phyloP scores from a whole-genome alignment of 1,140 invertebrate genomes.

The Meloidogyne hapla region DNA sequence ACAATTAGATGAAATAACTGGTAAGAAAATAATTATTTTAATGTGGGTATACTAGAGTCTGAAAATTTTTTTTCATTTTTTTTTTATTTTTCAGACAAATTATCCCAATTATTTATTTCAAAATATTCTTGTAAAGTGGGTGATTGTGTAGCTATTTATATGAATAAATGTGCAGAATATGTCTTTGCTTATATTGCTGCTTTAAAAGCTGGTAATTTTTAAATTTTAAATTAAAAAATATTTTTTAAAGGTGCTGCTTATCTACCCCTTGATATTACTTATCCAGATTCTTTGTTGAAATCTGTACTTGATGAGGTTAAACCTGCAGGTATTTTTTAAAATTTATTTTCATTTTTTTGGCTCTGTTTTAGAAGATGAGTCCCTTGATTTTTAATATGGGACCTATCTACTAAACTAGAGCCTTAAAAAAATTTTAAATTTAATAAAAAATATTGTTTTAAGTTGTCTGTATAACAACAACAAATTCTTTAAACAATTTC shows the following conservation, averaged over 20 bases:
- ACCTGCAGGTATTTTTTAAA: conserved; percentile 47
- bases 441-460: not conserved
- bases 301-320: conserved; percentile 65
- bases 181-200: conserved; percentile 67
- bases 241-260: conserved; percentile 65
- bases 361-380: conserved; percentile 56
- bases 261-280: conserved; percentile 67
- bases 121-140: conserved; percentile 36
- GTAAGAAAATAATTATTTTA: conserved; percentile 44
- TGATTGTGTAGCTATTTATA: conserved; percentile 49
- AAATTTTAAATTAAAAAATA: not conserved
- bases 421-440: too few relatives aligned
- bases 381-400: conserved; percentile 53
- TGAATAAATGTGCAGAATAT: conserved; percentile 52
- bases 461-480: not conserved
- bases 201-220: conserved; percentile 65
- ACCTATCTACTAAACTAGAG: not conserved
- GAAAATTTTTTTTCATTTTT: conserved; percentile 42
- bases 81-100: conserved; percentile 50
- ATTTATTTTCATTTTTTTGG: conserved; percentile 34
- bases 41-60: conserved; percentile 37
- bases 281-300: conserved; percentile 65
- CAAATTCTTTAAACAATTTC: conserved; percentile 2
- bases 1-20: conserved; percentile 47
- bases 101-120: conserved; percentile 19